Percentiles rank a stretch among this genome's conserved stretches.
Conservation (phyloP, 2,113 vertebrate genomes). For the Lepidothrix coronata region DNA sequence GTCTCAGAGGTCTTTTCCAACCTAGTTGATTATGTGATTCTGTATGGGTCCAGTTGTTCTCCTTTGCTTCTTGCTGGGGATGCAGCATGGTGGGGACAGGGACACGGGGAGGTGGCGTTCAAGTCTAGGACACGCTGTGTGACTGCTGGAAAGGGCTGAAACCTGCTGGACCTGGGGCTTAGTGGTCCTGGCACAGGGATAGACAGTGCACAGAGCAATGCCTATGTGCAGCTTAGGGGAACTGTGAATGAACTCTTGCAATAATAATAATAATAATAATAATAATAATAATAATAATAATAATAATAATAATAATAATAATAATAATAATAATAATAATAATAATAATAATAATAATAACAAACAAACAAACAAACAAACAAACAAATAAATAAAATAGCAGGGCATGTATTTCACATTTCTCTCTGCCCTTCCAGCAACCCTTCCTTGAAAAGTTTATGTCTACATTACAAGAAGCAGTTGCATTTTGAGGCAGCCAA, state of each 20-base stretch:
- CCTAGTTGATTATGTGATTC: no score
- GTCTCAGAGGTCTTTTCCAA: no score
- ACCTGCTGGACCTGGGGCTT: background rate
- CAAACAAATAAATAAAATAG: background rate
- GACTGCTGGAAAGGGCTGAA: background rate
- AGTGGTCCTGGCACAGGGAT: background rate
- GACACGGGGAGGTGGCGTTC: background rate
- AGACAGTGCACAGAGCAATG: background rate
- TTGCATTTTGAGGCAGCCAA: constrained; percentile 9
- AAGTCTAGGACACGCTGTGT: background rate
- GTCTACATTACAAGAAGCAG: background rate
- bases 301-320: background rate
- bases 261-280: background rate
- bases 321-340: background rate
- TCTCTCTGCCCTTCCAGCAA: constrained; percentile 24
- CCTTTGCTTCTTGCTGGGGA: background rate
- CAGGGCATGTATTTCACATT: background rate
- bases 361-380: no score
- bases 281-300: background rate
- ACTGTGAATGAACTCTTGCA: constrained; percentile 18
- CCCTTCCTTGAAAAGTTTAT: constrained; percentile 41
- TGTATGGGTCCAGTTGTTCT: background rate
- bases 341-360: background rate
- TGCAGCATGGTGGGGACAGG: background rate
- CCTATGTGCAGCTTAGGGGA: background rate